A percentile compares a stretch with the other conserved stretches of the same genome.
phyloP scores from a whole-genome alignment of 2,888 invertebrate species.

The Ceratothoa steindachneri region DNA sequence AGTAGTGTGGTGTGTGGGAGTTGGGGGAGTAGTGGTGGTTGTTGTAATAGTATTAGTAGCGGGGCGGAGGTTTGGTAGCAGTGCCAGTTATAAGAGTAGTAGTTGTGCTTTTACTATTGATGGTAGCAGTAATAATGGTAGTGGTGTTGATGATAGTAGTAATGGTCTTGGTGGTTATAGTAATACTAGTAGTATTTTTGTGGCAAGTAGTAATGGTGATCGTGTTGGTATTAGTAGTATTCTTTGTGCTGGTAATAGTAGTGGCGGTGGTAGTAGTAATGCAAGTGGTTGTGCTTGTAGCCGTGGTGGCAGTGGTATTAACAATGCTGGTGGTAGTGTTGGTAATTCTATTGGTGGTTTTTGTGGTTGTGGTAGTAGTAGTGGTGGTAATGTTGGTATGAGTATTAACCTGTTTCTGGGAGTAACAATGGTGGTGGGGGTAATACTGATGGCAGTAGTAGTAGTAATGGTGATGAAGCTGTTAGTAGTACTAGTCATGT shows the following conservation, averaged over 20 bases:
- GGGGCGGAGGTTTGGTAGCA: background rate
- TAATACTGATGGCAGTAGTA: background rate
- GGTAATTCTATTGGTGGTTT: background rate
- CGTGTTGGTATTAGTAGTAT: background rate
- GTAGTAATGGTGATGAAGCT: background rate
- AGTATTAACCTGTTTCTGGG: background rate
- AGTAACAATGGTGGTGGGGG: background rate
- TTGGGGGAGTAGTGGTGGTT: background rate
- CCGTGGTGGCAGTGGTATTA: background rate
- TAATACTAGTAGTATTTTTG: background rate
- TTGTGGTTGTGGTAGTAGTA: conserved; percentile 2
- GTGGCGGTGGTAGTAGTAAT: conserved; percentile 7
- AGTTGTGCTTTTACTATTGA: background rate
- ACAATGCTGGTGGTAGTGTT: conserved; percentile 2
- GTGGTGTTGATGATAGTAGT: background rate
- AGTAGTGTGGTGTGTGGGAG: background rate
- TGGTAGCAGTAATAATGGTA: conserved; percentile 1
- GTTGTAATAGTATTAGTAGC: conserved; percentile 9
- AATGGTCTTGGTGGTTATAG: background rate
- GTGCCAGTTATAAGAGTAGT: background rate
- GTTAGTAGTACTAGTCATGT: background rate
- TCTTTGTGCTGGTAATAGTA: background rate
- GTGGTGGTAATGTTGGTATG: background rate
- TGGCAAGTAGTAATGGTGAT: background rate
- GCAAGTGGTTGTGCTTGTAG: background rate